A percentile compares a stretch with the other conserved stretches of the same genome.
phyloP scores from a whole-genome alignment of 2,888 invertebrate genomes.

The Philaethria dido region DNA sequence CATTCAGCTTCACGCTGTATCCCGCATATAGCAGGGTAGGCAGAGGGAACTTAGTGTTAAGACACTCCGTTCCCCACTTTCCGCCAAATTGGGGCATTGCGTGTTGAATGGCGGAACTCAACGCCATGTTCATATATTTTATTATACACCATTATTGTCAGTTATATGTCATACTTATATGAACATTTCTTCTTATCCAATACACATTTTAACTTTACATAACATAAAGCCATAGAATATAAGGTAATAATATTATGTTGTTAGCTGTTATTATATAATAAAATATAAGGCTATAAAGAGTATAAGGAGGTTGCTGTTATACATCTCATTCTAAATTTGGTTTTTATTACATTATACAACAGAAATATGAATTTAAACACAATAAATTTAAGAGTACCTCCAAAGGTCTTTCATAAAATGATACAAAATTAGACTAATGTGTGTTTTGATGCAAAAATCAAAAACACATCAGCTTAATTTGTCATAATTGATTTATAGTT shows the following conservation, averaged over 20 bases:
- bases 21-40: too few species aligned
- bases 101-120: too few species aligned
- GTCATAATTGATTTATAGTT: too few species aligned
- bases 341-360: neutral
- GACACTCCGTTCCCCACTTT: too few species aligned
- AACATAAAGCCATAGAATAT: slow-evolving; percentile 7
- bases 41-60: too few species aligned
- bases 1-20: neutral
- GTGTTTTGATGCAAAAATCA: too few species aligned
- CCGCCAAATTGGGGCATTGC: too few species aligned
- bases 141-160: too few species aligned
- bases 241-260: neutral
- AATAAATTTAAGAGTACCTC: neutral
- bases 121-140: too few species aligned
- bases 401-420: neutral
- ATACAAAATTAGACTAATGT: too few species aligned
- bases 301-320: neutral
- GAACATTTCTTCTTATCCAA: neutral
- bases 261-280: neutral
- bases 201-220: neutral
- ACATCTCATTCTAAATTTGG: neutral
- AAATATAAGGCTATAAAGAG: neutral
- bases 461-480: too few species aligned
- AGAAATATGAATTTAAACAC: neutral
- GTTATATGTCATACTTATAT: neutral